Conservation (phyloP, 2,113 vertebrate species). For the Passer montanus region DNA sequence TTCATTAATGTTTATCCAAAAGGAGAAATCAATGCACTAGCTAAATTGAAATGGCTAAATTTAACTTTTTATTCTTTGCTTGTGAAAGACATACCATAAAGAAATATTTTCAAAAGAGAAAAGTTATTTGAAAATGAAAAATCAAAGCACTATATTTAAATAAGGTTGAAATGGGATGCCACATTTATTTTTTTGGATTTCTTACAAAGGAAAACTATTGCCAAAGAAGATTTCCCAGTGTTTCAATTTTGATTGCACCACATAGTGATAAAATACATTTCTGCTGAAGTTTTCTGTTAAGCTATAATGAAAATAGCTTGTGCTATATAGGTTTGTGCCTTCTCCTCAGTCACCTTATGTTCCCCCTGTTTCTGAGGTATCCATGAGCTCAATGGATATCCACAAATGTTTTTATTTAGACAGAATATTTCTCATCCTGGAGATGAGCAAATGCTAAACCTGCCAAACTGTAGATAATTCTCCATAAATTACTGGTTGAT, state of each 20-base stretch:
- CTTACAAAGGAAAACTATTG: not conserved
- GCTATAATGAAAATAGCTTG: not conserved
- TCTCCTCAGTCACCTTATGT: not conserved
- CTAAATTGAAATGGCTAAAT: not conserved
- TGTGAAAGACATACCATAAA: not conserved
- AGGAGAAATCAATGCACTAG: not conserved
- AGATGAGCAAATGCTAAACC: not conserved
- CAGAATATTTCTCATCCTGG: not conserved
- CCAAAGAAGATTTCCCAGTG: not conserved
- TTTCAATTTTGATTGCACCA: not conserved
- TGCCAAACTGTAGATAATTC: not conserved
- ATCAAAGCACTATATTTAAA: not conserved
- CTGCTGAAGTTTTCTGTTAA: not conserved
- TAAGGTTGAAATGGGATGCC: not conserved
- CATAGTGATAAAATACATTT: not conserved
- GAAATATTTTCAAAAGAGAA: not conserved
- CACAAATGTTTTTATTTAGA: not conserved
- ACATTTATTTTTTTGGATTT: not conserved
- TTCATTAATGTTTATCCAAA: not conserved
- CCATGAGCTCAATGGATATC: not conserved
- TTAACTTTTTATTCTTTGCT: not conserved
- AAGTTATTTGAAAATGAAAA: not conserved
- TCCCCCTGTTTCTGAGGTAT: not conserved
- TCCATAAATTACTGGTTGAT: not conserved
- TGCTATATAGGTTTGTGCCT: not conserved